Evolutionary conservation across 2,888 invertebrate genomes (phyloP), one percentile per base, ranked within the genome.

Genomic region (Parnassius glacialis): DNA sequence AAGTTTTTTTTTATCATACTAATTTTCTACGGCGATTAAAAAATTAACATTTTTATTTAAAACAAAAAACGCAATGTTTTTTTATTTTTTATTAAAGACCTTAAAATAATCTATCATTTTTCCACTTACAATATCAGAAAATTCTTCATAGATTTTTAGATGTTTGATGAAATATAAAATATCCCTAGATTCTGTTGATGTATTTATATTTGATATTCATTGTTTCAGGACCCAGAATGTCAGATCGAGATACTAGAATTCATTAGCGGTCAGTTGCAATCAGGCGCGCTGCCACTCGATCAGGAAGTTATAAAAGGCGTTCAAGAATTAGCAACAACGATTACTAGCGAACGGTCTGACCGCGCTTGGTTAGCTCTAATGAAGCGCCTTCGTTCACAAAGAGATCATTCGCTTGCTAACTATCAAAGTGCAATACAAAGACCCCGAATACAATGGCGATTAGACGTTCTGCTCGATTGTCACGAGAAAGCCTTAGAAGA

Each of bases 221-320:
- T 63, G 44, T 81, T 80, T 44, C 70, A 90, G 91, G 84, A 84
- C n/a, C 54, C 68, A 0, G 77, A 79, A 10, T 85, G 85, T 53
- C 81, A 84, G 25, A 70, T 83, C 9, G 90, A 90, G 67, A 75
- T 92, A 43, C 68, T 90, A 41, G 86, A 90, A 58, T 92, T 91
- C 69, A 80, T 91, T 43, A 76, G 81, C 7, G 82, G 83, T 1
- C 92, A 91, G 67, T 64, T 91, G 47, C 78, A 74, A 55, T 73
- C 80, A 48, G 85, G 88, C 5, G 81, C 85, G 41, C 68, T 87
- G n/a, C 90, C 90, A 1, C 67, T 79, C 45, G 90, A 90, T 65
- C 78, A 75, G 52, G 84, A 85, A 59, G 69, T 87, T n/a, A 72
- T 84, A 16, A 73, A 71, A 42, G 74, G 76, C 56, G 74, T 83